These are phyloP conservation scores for Anguilla anguilla DNA, from an alignment of 2,797 vertebrate genomes.

Conservation along the genomic window DNA sequence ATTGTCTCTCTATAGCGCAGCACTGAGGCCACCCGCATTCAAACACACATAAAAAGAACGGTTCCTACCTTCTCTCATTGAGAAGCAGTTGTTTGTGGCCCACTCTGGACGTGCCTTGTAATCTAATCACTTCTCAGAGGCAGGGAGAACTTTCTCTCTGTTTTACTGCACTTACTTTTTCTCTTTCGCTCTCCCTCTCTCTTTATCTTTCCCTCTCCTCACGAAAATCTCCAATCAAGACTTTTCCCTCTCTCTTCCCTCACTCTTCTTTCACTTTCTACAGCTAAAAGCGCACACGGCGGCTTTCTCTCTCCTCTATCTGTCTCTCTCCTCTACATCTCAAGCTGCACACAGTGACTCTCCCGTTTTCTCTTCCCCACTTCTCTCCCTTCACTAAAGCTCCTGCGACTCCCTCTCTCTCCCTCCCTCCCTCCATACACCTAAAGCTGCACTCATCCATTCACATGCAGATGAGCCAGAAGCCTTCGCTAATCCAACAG, in stretches of 20 bases:
- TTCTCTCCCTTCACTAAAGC: neutral
- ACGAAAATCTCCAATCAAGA: neutral
- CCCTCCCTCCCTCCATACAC: neutral
- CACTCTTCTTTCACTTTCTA: constrained; percentile 1
- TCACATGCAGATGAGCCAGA: constrained; percentile 34
- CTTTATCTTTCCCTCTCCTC: neutral
- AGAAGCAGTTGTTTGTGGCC: constrained; percentile 40
- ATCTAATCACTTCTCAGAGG: neutral
- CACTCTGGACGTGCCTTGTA: neutral
- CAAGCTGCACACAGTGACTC: constrained; percentile 18
- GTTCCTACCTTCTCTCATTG: constrained; percentile 74
- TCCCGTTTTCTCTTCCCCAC: constrained; percentile 16
- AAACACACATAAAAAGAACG: constrained; percentile 34
- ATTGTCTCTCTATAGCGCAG: constrained; percentile 63
- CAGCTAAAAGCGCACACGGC: neutral
- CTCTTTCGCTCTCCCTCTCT: constrained; percentile 4
- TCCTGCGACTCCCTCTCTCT: neutral
- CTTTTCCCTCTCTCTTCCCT: neutral
- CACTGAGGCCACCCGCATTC: constrained; percentile 42
- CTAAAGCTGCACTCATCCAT: constrained; percentile 17
- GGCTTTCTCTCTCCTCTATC: constrained; percentile 29
- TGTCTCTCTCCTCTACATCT: neutral
- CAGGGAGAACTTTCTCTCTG: neutral
- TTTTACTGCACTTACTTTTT: neutral
- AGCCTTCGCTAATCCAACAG: constrained; percentile 12